phyloP scores from a whole-genome alignment of 2,797 vertebrate genomes.

The Girardinus metallicus region DNA sequence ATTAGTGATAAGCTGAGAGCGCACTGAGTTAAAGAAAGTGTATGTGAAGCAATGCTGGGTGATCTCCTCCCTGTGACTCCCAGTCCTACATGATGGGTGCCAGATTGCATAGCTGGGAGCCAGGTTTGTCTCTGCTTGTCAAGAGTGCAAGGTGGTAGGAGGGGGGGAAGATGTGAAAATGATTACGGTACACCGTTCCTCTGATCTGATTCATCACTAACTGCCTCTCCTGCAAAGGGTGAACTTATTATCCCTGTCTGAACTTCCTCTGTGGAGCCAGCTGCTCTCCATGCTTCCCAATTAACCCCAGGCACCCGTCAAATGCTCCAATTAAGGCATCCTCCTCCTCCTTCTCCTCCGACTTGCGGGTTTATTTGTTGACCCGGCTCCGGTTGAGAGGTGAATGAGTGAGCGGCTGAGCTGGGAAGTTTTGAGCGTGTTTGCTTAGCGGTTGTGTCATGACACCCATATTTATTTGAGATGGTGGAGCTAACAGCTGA shows the following conservation, averaged over 20 bases:
- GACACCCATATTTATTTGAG: conserved; percentile 71
- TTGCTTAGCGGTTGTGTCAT: conserved; percentile 71
- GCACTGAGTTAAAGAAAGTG: conserved; percentile 18
- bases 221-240: conserved; percentile 73
- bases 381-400: conserved; percentile 28
- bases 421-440: conserved; percentile 49
- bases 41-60: conserved; percentile 39
- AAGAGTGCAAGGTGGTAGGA: conserved; percentile 53
- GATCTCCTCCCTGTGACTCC: conserved; percentile 57
- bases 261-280: conserved; percentile 73
- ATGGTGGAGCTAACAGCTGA: conserved; percentile 71
- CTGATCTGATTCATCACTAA: conserved; percentile 78
- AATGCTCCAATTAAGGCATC: conserved; percentile 75
- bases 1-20: conserved; percentile 68
- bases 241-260: conserved; percentile 82
- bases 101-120: conserved; percentile 76
- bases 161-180: conserved; percentile 56
- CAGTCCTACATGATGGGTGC: conserved; percentile 73
- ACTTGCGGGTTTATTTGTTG: conserved; percentile 42
- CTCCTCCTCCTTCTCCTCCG: conserved; percentile 50
- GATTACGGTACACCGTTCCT: conserved; percentile 75
- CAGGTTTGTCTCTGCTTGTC: conserved; percentile 75
- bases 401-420: conserved; percentile 43
- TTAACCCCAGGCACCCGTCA: conserved; percentile 79
- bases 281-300: conserved; percentile 80